Conservation (phyloP, 2,797 vertebrate genomes). For the Tenualosa thibaudeaui region DNA sequence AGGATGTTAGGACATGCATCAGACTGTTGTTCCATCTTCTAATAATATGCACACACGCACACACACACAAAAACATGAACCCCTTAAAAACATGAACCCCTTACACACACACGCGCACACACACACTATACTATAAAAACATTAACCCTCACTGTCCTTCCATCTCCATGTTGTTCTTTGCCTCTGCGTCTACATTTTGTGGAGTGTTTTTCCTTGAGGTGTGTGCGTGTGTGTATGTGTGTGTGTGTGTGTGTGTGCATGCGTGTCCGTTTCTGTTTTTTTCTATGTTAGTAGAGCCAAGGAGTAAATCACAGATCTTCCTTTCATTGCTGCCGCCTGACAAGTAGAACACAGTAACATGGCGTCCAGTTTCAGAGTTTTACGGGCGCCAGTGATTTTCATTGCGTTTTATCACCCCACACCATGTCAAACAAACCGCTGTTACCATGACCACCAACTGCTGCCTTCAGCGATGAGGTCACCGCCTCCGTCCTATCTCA, state of each 20-base stretch:
- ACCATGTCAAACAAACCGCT: slow-evolving; percentile 10
- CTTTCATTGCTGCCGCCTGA: neutral
- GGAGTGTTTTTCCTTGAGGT: neutral
- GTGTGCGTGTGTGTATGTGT: neutral
- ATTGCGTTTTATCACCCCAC: slow-evolving; percentile 39
- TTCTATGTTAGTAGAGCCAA: neutral
- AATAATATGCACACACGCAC: neutral
- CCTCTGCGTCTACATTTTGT: neutral
- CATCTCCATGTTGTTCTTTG: neutral
- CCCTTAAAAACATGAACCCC: too few relatives aligned
- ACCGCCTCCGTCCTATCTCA: neutral
- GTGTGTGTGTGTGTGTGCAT: too few relatives aligned
- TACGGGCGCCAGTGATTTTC: slow-evolving; percentile 44
- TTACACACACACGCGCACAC: neutral
- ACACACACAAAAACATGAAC: neutral
- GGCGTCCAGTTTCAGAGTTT: slow-evolving; percentile 33
- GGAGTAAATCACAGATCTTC: neutral
- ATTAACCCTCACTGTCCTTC: neutral
- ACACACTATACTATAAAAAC: neutral
- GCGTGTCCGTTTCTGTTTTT: neutral
- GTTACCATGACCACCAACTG: slow-evolving; percentile 3
- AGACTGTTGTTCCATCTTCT: too few relatives aligned
- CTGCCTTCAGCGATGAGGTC: neutral
- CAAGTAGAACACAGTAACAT: neutral
- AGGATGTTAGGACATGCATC: too few relatives aligned